phyloP scores from a whole-genome alignment of 2,797 vertebrate species.

The Eupleurogrammus muticus region DNA sequence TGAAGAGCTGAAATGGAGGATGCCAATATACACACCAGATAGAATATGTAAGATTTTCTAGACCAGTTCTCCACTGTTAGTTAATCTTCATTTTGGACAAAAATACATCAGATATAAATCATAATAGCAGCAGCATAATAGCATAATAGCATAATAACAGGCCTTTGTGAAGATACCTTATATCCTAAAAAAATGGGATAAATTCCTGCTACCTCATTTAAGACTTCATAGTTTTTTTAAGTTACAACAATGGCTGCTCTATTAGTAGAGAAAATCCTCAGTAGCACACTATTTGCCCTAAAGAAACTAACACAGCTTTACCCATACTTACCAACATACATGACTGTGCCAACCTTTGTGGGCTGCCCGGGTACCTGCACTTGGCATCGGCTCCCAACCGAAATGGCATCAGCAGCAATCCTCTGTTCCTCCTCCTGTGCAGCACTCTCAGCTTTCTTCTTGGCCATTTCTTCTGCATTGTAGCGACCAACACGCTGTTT shows the following conservation, averaged over 20 bases:
- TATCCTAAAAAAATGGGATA: neutral
- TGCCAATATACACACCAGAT: constrained; percentile 1
- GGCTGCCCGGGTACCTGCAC: constrained; percentile 86
- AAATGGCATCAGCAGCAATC: constrained; percentile 79
- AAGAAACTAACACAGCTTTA: constrained; percentile 31
- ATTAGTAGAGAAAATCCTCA: constrained; percentile 22
- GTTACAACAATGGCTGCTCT: constrained; percentile 21
- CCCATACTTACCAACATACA: constrained; percentile 90
- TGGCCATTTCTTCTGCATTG: constrained; percentile 83
- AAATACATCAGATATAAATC: neutral
- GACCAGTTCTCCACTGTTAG: no score
- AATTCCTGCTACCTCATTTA: neutral
- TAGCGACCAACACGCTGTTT: constrained; percentile 85
- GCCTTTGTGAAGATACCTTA: neutral
- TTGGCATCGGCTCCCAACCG: constrained; percentile 87
- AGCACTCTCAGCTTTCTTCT: constrained; percentile 74
- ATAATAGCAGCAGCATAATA: no score
- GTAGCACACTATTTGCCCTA: constrained; percentile 3
- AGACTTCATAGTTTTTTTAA: neutral
- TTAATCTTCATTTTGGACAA: no score
- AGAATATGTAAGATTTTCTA: neutral
- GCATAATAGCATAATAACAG: no score
- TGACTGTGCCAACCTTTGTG: constrained; percentile 87
- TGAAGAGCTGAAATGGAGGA: neutral
- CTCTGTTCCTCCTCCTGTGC: constrained; percentile 83